Evolutionary conservation across 2,888 invertebrate genomes (phyloP).

Genomic region (Poecilus cupreus): DNA sequence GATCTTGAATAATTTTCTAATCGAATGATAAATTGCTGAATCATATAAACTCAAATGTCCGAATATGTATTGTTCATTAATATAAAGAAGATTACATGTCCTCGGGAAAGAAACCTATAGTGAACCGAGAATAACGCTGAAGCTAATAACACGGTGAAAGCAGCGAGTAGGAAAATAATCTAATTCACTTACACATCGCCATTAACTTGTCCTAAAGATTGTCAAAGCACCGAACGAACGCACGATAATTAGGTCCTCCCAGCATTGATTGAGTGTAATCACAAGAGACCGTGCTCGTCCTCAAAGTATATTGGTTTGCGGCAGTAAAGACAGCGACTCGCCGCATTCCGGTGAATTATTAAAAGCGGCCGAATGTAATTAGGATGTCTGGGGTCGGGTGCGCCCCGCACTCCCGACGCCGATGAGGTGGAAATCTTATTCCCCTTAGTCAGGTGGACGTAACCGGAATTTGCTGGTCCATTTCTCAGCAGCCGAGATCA

Average conservation of each 20-base stretch:
- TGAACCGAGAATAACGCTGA: too few relatives aligned
- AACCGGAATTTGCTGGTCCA: conserved; percentile 69
- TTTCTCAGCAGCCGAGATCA: conserved; percentile 66
- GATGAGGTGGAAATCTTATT: conserved; percentile 64
- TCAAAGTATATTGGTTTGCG: conserved; percentile 5
- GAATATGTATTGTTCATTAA: too few relatives aligned
- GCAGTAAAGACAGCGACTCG: conserved; percentile 15
- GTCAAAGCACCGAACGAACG: neutral
- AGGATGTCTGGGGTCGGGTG: conserved; percentile 60
- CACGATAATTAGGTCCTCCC: conserved; percentile 9
- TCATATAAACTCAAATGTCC: too few relatives aligned
- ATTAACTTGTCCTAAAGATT: neutral
- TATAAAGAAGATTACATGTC: too few relatives aligned
- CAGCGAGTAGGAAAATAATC: neutral
- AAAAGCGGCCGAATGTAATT: conserved; percentile 66
- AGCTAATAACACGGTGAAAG: too few relatives aligned
- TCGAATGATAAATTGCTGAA: too few relatives aligned
- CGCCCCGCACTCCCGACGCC: neutral
- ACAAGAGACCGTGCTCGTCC: neutral
- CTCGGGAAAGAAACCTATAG: too few relatives aligned
- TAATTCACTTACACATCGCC: neutral
- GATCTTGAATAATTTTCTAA: too few relatives aligned
- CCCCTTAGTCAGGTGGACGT: conserved; percentile 66
- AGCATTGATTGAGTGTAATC: conserved; percentile 13
- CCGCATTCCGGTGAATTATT: conserved; percentile 64